A percentile compares a stretch with the other conserved stretches of the same genome.
These are phyloP conservation scores for Phyllotis vaccarum DNA, from an alignment of 2,797 vertebrate genomes.

Conservation along the genomic window DNA sequence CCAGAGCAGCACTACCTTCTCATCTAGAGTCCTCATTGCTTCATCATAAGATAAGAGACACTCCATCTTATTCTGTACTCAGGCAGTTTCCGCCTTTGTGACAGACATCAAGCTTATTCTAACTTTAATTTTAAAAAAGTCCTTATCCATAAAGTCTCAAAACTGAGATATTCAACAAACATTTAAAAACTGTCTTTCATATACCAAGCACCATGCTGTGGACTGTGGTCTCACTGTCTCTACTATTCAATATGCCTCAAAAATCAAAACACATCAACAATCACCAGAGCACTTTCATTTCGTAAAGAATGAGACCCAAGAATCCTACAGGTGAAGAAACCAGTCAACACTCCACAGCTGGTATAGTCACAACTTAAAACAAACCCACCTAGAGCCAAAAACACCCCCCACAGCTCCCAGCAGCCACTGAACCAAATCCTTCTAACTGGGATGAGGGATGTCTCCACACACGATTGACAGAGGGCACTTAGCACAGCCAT, in stretches of 20 bases:
- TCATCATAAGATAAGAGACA: conserved; percentile 37
- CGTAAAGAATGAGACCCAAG: conserved; percentile 15
- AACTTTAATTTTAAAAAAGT: conserved; percentile 47
- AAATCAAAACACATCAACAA: background rate
- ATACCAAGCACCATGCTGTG: background rate
- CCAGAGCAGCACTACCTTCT: background rate
- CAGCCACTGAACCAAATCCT: background rate
- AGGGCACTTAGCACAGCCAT: background rate
- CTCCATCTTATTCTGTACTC: conserved; percentile 42
- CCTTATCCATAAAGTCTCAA: conserved; percentile 25
- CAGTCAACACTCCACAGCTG: background rate
- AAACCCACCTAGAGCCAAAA: background rate
- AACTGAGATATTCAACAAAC: conserved; percentile 43
- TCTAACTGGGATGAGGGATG: background rate
- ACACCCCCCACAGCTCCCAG: background rate
- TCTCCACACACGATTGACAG: background rate
- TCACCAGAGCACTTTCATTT: background rate
- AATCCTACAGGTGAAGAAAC: background rate
- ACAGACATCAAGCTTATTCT: conserved; percentile 55
- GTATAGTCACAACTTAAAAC: background rate
- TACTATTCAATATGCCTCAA: background rate
- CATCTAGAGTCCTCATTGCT: background rate
- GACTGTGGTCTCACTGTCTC: background rate
- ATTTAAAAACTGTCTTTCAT: conserved; percentile 7
- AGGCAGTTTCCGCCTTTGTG: conserved; percentile 48